phyloP scores from a whole-genome alignment of 2,888 invertebrate genomes.

The Stomorhina lunata region DNA sequence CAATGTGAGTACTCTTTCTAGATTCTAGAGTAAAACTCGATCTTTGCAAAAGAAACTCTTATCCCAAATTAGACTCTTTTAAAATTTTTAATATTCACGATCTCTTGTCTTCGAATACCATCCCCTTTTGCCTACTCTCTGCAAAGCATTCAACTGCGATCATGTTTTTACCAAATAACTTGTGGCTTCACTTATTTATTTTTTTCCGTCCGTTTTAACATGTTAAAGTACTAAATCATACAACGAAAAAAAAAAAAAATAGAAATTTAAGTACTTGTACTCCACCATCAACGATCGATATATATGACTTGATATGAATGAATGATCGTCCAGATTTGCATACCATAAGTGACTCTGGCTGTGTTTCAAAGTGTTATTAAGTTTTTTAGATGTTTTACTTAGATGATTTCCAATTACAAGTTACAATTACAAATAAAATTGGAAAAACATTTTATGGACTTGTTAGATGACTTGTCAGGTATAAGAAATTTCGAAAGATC shows the following conservation, averaged over 20 bases:
- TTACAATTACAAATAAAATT: not conserved
- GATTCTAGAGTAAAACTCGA: too few species aligned
- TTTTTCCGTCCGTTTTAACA: slow-evolving; percentile 9
- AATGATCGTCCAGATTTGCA: slow-evolving; percentile 37
- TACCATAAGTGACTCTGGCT: slow-evolving; percentile 4
- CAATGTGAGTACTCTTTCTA: too few species aligned
- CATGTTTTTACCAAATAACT: slow-evolving; percentile 20
- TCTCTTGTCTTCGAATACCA: too few species aligned
- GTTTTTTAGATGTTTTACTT: slow-evolving; percentile 38
- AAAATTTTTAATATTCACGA: too few species aligned
- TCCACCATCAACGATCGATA: slow-evolving; percentile 17
- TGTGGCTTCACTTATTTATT: not conserved
- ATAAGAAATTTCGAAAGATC: slow-evolving; percentile 21
- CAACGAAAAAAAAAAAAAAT: slow-evolving; percentile 24
- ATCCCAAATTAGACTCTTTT: too few species aligned
- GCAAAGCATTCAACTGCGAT: too few species aligned
- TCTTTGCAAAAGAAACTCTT: too few species aligned
- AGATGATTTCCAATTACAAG: slow-evolving; percentile 47
- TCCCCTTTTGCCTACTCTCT: too few species aligned
- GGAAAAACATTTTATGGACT: not conserved
- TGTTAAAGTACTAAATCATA: slow-evolving; percentile 17
- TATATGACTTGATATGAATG: slow-evolving; percentile 43
- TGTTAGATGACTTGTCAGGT: slow-evolving; percentile 48
- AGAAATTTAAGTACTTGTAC: slow-evolving; percentile 57
- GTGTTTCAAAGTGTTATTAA: slow-evolving; percentile 49